Evolutionary conservation across 2,888 invertebrate genomes (phyloP).

Genomic region (Cryptocephalus moraei): DNA sequence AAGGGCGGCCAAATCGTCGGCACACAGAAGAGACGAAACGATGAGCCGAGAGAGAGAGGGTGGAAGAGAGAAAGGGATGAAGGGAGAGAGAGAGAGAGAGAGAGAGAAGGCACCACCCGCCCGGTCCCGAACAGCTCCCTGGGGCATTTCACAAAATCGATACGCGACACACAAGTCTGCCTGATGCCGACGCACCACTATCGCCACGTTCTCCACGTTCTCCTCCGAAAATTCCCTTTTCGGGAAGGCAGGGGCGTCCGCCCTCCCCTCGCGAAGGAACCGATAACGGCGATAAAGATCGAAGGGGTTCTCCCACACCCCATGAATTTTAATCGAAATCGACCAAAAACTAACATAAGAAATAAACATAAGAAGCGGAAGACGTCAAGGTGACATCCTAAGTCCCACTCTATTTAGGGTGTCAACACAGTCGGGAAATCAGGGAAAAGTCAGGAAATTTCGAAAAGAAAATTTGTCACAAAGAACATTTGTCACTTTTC

Average conservation of each 20-base stretch:
- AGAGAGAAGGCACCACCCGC: conserved; percentile 1
- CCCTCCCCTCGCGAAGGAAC: no score
- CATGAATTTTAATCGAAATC: background rate
- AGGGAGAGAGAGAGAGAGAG: background rate
- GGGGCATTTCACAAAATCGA: conserved; percentile 22
- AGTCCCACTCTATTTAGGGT: no score
- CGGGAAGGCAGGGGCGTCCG: no score
- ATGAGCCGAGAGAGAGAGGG: conserved; percentile 2
- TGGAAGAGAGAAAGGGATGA: conserved; percentile 8
- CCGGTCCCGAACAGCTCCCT: conserved; percentile 17
- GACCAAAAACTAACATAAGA: background rate
- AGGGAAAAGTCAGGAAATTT: no score
- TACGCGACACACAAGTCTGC: conserved; percentile 19
- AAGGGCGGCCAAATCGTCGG: conserved; percentile 16
- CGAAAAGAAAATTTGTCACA: no score
- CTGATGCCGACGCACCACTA: conserved; percentile 8
- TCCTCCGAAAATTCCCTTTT: no score
- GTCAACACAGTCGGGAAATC: no score
- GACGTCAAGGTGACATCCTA: no score
- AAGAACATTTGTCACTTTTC: no score
- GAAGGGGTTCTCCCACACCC: background rate
- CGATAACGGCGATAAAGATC: background rate
- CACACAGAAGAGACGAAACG: background rate
- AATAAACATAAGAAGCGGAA: no score
- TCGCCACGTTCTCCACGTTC: background rate